Evolutionary conservation across 2,888 invertebrate species (phyloP).

Genomic region (Stenoptilia bipunctidactyla): DNA sequence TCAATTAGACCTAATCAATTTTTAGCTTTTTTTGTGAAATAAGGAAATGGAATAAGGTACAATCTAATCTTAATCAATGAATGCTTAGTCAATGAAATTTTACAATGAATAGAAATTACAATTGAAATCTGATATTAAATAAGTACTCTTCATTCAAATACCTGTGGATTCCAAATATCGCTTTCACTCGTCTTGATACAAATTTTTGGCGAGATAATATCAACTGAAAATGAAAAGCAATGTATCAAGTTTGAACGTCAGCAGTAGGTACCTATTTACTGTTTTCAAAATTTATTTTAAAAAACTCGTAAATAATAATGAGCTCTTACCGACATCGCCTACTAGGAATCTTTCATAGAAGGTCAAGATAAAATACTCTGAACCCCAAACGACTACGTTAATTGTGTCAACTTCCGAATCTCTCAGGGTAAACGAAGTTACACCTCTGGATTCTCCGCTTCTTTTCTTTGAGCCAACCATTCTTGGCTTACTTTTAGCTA

Average conservation of each 20-base stretch:
- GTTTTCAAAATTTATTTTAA: too few relatives aligned
- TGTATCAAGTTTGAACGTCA: too few relatives aligned
- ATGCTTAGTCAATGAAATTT: too few relatives aligned
- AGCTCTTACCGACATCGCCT: constrained; percentile 75
- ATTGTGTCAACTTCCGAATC: constrained; percentile 80
- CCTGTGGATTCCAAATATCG: constrained; percentile 75
- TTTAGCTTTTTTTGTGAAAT: too few relatives aligned
- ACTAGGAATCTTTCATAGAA: constrained; percentile 75
- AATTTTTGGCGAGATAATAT: constrained; percentile 77
- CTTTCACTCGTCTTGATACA: constrained; percentile 65
- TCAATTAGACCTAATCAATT: too few relatives aligned
- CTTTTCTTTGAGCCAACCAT: constrained; percentile 60
- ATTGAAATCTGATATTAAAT: too few relatives aligned
- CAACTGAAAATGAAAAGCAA: constrained; percentile 71
- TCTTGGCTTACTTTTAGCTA: constrained; percentile 74
- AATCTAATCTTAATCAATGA: too few relatives aligned
- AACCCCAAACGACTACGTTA: constrained; percentile 84
- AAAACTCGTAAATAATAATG: background rate
- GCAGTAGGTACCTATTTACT: too few relatives aligned
- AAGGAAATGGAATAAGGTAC: too few relatives aligned
- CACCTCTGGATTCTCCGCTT: constrained; percentile 72
- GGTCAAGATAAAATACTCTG: constrained; percentile 71
- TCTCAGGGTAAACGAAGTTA: constrained; percentile 81
- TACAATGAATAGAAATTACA: too few relatives aligned
- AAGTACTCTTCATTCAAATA: constrained; percentile 29